Evolutionary conservation across 2,888 invertebrate genomes (phyloP), one percentile per base, ranked within the genome.

Genomic region (Eupithecia inturbata): DNA sequence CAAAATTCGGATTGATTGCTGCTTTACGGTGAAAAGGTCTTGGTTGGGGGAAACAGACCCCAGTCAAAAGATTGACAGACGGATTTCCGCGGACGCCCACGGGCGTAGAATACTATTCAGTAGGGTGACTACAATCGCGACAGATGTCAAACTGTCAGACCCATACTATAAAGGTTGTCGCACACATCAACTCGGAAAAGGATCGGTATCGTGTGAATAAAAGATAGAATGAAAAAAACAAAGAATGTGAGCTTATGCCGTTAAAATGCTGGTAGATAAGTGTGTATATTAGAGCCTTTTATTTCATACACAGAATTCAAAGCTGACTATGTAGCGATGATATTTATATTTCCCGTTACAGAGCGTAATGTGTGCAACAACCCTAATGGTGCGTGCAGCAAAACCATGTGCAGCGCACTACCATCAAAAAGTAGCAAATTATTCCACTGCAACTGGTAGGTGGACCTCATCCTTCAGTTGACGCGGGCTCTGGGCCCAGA

Each of bases 21-120:
- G 16, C 3, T 19, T 31, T 4, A 31, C 31, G 16, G 16, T 62
- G 57, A 57, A 57, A 26, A 57, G 57, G 26, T 26, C 57, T 14
- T 5, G 4, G 57, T 26, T 26, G 22, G 57, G 57, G 7, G 57
- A 57, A 57, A 57, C 26, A 57, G 22, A 53, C 26, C 57, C 22
- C 57, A 72, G 75, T 81, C 79, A 73, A 81, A 82, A 86, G 86
- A 87, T 86, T 87, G 88, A 87, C 87, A 84, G 82, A 74, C 70
- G 87, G 87, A 87, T 84, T 72, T 87, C 86, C 85, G 83, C 72
- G 78, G 70, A 74, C 73, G 67, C 73, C 45, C 74, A 71, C 76
- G 57, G n/a, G 41, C 73, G 74, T 67, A 78, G 78, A 67, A 77
- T 76, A 79, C 72, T 82, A 73, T 73, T 73, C 68, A 73, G 76